Percentiles rank a stretch among this genome's conserved stretches.
Conservation (phyloP, 2,888 invertebrate genomes). For the Drosophila nr. medialis region DNA sequence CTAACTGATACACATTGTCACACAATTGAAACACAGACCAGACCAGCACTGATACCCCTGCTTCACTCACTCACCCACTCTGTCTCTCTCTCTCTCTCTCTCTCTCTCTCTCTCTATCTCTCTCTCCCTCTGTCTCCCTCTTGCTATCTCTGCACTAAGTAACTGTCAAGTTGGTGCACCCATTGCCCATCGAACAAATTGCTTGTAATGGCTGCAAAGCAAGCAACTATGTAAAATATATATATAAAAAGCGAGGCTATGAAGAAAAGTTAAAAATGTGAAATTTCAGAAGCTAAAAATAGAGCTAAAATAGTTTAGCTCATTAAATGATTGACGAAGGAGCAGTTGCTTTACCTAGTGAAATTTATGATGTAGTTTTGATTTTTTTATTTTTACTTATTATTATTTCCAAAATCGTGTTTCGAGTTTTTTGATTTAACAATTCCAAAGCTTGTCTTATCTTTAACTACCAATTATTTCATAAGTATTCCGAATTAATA, state of each 20-base stretch:
- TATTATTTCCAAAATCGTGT: neutral
- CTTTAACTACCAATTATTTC: neutral
- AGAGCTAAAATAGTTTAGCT: neutral
- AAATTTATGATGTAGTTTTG: neutral
- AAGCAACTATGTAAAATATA: neutral
- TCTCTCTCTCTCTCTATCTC: neutral
- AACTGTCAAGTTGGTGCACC: slow-evolving; percentile 58
- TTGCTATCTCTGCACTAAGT: slow-evolving; percentile 37
- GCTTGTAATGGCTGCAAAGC: slow-evolving; percentile 43
- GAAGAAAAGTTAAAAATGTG: no score
- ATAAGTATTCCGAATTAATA: neutral
- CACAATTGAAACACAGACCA: slow-evolving; percentile 40
- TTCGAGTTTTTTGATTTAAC: neutral
- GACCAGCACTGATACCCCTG: slow-evolving; percentile 2
- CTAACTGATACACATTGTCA: slow-evolving; percentile 52
- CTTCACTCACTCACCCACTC: neutral
- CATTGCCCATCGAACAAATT: slow-evolving; percentile 60
- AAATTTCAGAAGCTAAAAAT: neutral
- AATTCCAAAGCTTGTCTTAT: neutral
- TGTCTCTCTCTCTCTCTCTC: no score
- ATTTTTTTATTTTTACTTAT: neutral
- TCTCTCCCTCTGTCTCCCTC: neutral
- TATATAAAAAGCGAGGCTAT: slow-evolving; percentile 4
- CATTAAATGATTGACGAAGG: neutral
- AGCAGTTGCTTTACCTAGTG: neutral